Base-by-base conservation (phyloP, 2,888 invertebrate genomes). In the Heteromurus nitidus region DNA sequence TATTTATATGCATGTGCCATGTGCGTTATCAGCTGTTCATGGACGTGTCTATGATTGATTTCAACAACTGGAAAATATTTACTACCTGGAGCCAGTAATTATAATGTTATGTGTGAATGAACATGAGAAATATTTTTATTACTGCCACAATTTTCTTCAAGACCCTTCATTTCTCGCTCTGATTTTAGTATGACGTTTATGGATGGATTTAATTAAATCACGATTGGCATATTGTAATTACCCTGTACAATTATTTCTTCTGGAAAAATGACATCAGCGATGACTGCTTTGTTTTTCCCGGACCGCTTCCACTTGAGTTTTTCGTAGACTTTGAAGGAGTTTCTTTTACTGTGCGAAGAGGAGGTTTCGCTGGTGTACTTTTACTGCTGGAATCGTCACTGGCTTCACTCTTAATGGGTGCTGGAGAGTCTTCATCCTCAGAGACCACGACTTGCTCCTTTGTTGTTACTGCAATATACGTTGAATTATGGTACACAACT, bases 361-460 rank as follows among this genome's bases (percentile, higher is more conserved):
- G 20, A 18, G 18, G 16, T 11, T 24, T 36, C 36, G 36, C 36
- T 9, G 36, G 13, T 5, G 36, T 36, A 36, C 36, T 36, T 5
- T 36, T 36, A 36, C 36, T 36, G 5, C 13, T 36, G 5, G 36
- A 36, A 36, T 36, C 13, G 5, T 5, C 13, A 36, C 7, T 36
- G 13, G 36, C 13, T 36, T 13, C 30, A 24, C 36, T 22, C 60
- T 58, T 53, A 60, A 44, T 69, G 13, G 28, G n/a, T n/a, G n/a
- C 42, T 53, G 42, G 22, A 50, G 26, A 26, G 20, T 28, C 69
- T 18, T 81, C 70, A 69, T 60, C 60, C 62, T 85, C 86, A n/a
- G 86, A 85, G 16, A 83, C 85, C 77, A 85, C 60, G 0, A 85
- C 84, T 64, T 82, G 82, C 60, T 86, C 86, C 65, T 80, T 86